Conservation (phyloP, 2,888 invertebrate species). For the Lithophane semibrunnea region DNA sequence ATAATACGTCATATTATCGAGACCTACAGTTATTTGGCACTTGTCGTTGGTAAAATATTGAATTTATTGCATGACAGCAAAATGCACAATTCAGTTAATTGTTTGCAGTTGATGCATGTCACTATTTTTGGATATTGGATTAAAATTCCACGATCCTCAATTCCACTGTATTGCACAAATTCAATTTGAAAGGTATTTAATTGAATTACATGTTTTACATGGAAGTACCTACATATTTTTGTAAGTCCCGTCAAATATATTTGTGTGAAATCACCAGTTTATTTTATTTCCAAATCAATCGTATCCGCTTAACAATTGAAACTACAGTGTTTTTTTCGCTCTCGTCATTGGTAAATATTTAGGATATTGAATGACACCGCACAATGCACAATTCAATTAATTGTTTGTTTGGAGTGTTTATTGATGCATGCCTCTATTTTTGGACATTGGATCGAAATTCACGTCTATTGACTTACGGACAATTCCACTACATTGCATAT, state of each 20-base stretch:
- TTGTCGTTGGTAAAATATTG: no score
- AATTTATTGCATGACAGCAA: no score
- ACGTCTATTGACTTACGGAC: background rate
- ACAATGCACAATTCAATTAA: conserved; percentile 13
- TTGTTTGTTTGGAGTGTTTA: background rate
- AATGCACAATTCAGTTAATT: no score
- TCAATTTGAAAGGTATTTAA: background rate
- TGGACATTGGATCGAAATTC: background rate
- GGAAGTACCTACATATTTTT: background rate
- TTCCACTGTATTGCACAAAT: background rate
- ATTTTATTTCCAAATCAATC: background rate
- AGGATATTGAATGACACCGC: background rate
- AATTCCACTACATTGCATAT: background rate
- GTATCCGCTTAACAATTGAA: background rate
- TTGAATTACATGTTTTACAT: no score
- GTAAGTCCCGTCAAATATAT: background rate
- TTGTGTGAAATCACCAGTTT: background rate
- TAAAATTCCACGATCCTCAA: background rate
- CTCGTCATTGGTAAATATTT: background rate
- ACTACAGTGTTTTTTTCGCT: background rate
- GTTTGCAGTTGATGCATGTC: no score
- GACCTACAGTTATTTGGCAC: no score
- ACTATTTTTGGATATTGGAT: background rate
- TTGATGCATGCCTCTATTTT: background rate
- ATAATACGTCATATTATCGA: no score